Base-by-base conservation (phyloP, 2,113 vertebrate species). In the Emydura subglobosa region DNA sequence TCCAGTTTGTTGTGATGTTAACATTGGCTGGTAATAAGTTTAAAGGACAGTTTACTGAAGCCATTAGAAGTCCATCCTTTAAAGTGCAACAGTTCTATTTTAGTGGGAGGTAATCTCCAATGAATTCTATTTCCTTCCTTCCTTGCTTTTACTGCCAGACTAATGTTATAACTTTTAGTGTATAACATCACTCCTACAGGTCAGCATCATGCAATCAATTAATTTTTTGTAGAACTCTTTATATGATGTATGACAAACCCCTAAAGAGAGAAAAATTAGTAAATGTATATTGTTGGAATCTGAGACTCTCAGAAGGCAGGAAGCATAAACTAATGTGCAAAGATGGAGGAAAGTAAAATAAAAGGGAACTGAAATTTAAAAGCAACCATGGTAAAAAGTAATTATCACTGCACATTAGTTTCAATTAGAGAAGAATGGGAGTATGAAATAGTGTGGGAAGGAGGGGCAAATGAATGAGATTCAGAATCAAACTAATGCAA, bases 111-210 rank as follows among this genome's bases (percentile, higher is more conserved):
- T 96, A 86, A 59, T 94, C 94, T 96, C 89, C 82, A 84, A 55
- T 87, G 91, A 94, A 93, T 95, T 96, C 82, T 95, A 57, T 91
- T 95, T 96, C 95, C 94, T 97, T 96, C 89, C 97, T 97, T 89
- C 54, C 81, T 97, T 95, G 88, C 74, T 96, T 94, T 96, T 94
- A 96, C 91, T 96, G 90, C 91, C 94, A 93, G 95, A 74, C 82
- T 92, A 91, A 85, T 95, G 86, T 95, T 86, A 78, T 59, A 94
- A 94, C 95, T 95, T 93, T 11, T 79, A 76, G 76, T 1, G 11
- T 57, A 29, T 95, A 95, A 96, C 74, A 83, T 55, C 89, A 88
- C 92, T 96, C 81, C 88, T 94, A 47, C 85, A 81, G 80, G 68
- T 82, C 93, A 91, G 6, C 82, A 59, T 78, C 2, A 3, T 51